phyloP scores from a whole-genome alignment of 1,140 invertebrate species.

The Panonychus citri region DNA sequence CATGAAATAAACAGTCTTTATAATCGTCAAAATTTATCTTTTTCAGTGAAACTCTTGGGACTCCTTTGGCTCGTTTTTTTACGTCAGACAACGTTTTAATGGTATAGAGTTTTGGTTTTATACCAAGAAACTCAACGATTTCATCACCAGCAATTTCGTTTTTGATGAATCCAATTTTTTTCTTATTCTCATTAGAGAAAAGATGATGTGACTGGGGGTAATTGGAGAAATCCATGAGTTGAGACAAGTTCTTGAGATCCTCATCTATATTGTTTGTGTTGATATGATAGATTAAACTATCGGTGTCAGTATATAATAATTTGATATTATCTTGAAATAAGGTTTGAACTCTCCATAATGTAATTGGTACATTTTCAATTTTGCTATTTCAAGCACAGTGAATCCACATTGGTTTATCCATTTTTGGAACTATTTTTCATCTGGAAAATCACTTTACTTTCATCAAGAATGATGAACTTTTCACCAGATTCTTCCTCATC shows the following conservation, averaged over 20 bases:
- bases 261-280: slow-evolving; percentile 11
- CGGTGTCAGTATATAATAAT: slow-evolving; percentile 10
- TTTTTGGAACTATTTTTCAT: slow-evolving; percentile 10
- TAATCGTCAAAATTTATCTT: background rate
- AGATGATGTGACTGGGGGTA: slow-evolving; percentile 11
- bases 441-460: slow-evolving; percentile 11
- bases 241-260: slow-evolving; percentile 10
- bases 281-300: slow-evolving; percentile 11
- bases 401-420: slow-evolving; percentile 18
- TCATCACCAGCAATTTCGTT: slow-evolving; percentile 23
- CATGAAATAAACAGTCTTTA: background rate
- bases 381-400: slow-evolving; percentile 16
- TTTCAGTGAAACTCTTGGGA: background rate
- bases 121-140: slow-evolving; percentile 22
- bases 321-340: too few species aligned
- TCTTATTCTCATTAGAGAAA: slow-evolving; percentile 22
- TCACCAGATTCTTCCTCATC: too few species aligned
- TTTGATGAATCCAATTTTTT: slow-evolving; percentile 28
- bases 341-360: too few species aligned
- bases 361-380: background rate
- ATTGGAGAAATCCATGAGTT: slow-evolving; percentile 10
- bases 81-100: background rate
- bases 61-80: background rate
- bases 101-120: slow-evolving; percentile 18
- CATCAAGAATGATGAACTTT: too few species aligned